phyloP scores from a whole-genome alignment of 2,113 vertebrate species.

The Tamias sibiricus region DNA sequence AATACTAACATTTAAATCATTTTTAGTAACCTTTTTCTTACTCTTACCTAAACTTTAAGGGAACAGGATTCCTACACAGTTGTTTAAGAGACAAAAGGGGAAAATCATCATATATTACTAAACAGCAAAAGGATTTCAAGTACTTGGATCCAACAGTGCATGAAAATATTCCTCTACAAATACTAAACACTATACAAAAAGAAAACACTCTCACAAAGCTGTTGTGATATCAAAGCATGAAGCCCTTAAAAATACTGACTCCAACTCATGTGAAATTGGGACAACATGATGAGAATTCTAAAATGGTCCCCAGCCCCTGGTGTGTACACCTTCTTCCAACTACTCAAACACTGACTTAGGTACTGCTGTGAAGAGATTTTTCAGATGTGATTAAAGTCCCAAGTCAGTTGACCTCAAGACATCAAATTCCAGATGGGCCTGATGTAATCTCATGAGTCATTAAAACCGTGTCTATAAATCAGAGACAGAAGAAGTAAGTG shows the following conservation, averaged over 20 bases:
- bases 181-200: not conserved
- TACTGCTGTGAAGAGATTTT: not conserved
- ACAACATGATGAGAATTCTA: not conserved
- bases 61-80: not conserved
- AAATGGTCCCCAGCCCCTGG: not conserved
- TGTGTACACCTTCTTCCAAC: not conserved
- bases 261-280: not conserved
- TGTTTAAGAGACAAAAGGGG: conserved; percentile 7
- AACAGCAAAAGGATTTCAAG: not conserved
- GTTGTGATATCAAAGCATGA: not conserved
- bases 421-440: not conserved
- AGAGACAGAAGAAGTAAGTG: not conserved
- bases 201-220: not conserved
- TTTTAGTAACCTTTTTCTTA: not conserved
- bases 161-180: conserved; percentile 4
- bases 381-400: not conserved
- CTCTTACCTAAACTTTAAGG: conserved; percentile 6
- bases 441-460: not conserved
- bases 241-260: not conserved
- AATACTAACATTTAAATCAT: not conserved
- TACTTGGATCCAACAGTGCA: not conserved
- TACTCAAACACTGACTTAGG: not conserved
- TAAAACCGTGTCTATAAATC: not conserved
- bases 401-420: not conserved
- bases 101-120: not conserved